phyloP scores from a whole-genome alignment of 2,113 vertebrate genomes.

The Lasiurus borealis region DNA sequence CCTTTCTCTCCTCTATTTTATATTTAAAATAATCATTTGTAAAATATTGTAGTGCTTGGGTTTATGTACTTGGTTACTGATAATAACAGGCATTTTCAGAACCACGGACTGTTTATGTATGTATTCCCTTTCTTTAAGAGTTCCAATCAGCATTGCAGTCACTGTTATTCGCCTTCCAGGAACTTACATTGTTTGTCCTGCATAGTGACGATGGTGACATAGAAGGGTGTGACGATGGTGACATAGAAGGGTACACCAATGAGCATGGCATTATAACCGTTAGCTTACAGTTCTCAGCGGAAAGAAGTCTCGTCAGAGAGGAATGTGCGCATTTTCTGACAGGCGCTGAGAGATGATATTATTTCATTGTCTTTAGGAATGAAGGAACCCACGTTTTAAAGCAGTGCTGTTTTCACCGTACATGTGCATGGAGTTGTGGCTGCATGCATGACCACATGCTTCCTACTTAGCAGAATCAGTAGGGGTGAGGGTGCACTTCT shows the following conservation, averaged over 20 bases:
- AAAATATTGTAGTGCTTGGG: background rate
- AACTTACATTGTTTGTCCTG: background rate
- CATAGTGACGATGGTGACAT: too few species aligned
- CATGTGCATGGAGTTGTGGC: background rate
- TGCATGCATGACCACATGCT: background rate
- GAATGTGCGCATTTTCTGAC: background rate
- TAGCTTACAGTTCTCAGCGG: background rate
- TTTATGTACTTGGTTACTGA: background rate
- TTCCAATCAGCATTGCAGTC: background rate
- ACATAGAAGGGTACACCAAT: background rate
- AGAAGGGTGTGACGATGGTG: background rate
- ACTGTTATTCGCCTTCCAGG: background rate
- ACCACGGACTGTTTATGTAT: background rate
- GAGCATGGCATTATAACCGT: background rate
- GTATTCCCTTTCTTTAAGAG: background rate
- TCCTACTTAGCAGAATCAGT: background rate
- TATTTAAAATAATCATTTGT: conserved; percentile 22
- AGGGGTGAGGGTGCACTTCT: too few species aligned
- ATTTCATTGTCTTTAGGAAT: background rate
- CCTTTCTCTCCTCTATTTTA: background rate
- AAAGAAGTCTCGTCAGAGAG: background rate
- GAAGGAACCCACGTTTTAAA: conserved; percentile 1
- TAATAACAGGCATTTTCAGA: background rate
- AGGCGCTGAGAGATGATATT: background rate
- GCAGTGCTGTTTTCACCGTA: background rate